Evolutionary conservation across 2,113 vertebrate genomes (phyloP).

Genomic region (Ceratotherium simum): DNA sequence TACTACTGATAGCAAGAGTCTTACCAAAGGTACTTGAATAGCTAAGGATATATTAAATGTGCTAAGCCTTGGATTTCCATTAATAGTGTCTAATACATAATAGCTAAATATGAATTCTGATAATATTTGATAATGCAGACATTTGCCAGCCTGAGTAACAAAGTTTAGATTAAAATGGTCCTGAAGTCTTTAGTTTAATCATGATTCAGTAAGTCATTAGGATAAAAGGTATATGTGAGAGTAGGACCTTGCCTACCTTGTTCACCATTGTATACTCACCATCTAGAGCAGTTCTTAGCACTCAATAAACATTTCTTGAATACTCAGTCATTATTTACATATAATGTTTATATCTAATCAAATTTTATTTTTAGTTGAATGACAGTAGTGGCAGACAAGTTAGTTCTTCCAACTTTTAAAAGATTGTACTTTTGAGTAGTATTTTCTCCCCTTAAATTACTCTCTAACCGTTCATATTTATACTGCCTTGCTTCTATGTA

Average conservation of each 20-base stretch:
- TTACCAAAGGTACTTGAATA: neutral
- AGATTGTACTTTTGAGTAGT: neutral
- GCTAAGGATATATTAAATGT: neutral
- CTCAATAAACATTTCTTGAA: neutral
- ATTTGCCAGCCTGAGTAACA: neutral
- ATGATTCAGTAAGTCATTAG: neutral
- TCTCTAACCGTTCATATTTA: neutral
- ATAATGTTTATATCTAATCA: neutral
- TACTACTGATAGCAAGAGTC: neutral
- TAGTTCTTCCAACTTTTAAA: neutral
- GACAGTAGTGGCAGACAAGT: neutral
- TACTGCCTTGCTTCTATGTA: neutral
- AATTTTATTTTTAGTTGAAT: neutral
- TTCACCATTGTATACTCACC: neutral
- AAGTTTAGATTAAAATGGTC: constrained; percentile 2
- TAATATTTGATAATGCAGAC: constrained; percentile 1
- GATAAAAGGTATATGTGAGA: neutral
- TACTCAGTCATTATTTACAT: neutral
- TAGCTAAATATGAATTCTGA: neutral
- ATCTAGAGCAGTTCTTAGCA: neutral
- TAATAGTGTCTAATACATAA: neutral
- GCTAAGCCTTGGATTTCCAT: neutral
- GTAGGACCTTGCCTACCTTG: neutral
- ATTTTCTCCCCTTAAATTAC: neutral
- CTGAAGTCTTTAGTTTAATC: neutral